These are phyloP conservation scores for Python bivittatus DNA, from an alignment of 2,113 vertebrate species.

Conservation along the genomic window DNA sequence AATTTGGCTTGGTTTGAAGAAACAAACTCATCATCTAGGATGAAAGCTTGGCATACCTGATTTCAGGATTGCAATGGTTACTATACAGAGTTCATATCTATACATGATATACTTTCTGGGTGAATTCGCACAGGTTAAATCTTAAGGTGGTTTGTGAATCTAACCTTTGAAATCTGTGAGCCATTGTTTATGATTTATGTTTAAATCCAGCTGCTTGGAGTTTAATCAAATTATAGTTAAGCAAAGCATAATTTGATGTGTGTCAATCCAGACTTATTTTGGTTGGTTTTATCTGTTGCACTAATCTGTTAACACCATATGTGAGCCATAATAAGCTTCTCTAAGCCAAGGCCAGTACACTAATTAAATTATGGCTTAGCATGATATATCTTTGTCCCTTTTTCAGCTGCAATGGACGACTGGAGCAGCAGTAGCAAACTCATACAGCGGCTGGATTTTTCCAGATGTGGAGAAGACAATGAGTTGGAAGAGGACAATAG, in stretches of 20 bases:
- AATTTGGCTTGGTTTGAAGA: not conserved
- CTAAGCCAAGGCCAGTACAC: not conserved
- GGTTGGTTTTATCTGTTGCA: not conserved
- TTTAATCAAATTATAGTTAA: not conserved
- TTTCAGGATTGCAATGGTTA: not conserved
- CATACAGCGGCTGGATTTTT: constrained; percentile 81
- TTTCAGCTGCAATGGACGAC: constrained; percentile 62
- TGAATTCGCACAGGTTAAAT: not conserved
- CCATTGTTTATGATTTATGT: not conserved
- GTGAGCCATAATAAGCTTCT: not conserved
- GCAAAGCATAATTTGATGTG: not conserved
- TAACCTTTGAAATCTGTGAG: not conserved
- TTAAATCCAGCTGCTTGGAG: not conserved
- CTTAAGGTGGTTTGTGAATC: not conserved
- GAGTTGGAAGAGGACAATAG: constrained; percentile 60
- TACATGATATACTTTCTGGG: not conserved
- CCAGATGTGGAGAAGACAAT: constrained; percentile 80
- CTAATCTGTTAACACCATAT: not conserved
- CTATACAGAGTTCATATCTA: constrained; percentile 5
- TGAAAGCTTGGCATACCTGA: not conserved
- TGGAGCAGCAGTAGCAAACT: constrained; percentile 53
- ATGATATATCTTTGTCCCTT: not conserved
- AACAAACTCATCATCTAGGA: not conserved
- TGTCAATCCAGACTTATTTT: not conserved
- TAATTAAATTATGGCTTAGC: not conserved